Conservation (phyloP, 2,113 vertebrate species). For the Rhagologus leucostigma region DNA sequence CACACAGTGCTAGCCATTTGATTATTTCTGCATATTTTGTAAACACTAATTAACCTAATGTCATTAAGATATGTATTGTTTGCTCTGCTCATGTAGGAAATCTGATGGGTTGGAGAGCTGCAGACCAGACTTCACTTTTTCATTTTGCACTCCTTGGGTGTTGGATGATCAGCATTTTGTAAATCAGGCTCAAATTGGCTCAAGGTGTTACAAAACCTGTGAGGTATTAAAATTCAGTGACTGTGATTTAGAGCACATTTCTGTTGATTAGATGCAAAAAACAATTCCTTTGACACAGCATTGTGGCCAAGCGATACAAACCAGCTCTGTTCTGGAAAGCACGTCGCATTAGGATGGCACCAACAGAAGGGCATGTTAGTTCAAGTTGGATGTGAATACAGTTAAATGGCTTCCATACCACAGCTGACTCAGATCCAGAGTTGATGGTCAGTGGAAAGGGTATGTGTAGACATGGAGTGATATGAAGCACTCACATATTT, state of each 20-base stretch:
- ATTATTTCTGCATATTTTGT: neutral
- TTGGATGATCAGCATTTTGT: neutral
- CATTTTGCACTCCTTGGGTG: neutral
- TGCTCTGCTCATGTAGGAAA: neutral
- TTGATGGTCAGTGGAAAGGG: accelerated
- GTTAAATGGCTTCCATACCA: neutral
- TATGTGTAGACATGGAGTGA: neutral
- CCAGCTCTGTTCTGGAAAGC: neutral
- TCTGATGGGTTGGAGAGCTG: neutral
- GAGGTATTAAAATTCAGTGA: neutral
- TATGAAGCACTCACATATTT: neutral
- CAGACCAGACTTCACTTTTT: neutral
- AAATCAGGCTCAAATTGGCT: neutral
- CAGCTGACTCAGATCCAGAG: neutral
- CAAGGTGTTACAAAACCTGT: slow-evolving; percentile 1
- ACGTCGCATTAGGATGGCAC: neutral
- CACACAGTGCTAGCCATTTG: neutral
- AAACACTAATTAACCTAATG: neutral
- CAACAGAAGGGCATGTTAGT: neutral
- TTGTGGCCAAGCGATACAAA: neutral
- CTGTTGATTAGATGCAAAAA: neutral
- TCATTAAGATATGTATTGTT: neutral
- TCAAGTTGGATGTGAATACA: neutral
- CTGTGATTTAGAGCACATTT: neutral
- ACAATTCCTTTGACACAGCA: neutral